Percentiles rank a stretch among this genome's conserved stretches.
Conservation (phyloP, 1,140 invertebrate species). For the Drosophila varians region DNA sequence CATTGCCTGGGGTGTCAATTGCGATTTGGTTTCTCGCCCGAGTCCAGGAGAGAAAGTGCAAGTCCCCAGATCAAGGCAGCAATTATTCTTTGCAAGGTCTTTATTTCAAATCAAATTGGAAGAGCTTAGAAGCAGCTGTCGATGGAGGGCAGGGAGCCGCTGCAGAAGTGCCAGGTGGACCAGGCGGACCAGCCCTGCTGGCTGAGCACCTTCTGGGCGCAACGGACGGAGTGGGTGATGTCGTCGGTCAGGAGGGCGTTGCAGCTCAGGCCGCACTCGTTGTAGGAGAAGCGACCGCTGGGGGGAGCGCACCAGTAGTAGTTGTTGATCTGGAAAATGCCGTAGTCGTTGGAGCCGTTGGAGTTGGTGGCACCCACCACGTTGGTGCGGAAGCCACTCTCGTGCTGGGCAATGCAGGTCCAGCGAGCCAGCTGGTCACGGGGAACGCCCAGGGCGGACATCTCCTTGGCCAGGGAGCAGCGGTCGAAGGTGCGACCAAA, state of each 20-base stretch:
- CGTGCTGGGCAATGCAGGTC: neutral
- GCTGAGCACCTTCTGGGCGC: neutral
- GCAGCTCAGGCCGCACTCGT: conserved; percentile 2
- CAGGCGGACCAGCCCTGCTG: conserved; percentile 2
- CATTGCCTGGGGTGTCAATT: conserved; percentile 21
- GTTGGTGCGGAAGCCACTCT: neutral
- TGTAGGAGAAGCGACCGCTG: neutral
- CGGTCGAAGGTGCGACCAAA: neutral
- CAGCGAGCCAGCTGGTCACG: conserved; percentile 1
- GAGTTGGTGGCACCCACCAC: neutral
- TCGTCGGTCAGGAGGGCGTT: neutral
- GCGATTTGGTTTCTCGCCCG: neutral
- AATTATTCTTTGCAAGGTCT: conserved; percentile 18
- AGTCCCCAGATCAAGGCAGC: conserved; percentile 1
- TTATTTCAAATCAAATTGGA: conserved; percentile 14
- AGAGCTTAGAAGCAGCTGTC: conserved; percentile 1
- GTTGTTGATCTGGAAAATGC: conserved; percentile 1
- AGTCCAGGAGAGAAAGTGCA: conserved; percentile 23
- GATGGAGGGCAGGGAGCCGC: neutral
- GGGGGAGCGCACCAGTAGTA: conserved; percentile 1
- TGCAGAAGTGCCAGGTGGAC: neutral
- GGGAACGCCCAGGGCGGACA: neutral
- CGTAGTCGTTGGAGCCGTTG: conserved; percentile 1
- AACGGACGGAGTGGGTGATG: neutral
- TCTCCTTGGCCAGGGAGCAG: conserved; percentile 1